These are phyloP conservation scores for Helobdella robusta DNA, from an alignment of 2,888 invertebrate species.

Conservation along the genomic window DNA sequence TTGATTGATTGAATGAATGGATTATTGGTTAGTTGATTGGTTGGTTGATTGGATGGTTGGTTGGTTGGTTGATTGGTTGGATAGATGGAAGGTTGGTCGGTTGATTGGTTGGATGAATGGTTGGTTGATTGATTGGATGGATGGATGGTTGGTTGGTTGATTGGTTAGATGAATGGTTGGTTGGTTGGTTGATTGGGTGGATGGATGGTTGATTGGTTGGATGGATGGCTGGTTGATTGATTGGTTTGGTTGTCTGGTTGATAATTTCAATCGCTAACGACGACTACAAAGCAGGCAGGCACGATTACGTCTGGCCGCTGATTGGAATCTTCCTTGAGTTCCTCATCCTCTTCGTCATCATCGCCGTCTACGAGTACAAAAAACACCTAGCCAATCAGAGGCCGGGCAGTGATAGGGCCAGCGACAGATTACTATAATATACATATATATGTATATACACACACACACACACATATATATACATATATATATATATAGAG, in stretches of 20 bases:
- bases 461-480: too few species aligned
- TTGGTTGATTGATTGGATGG: not conserved
- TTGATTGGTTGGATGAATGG: conserved; percentile 10
- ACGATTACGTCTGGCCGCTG: conserved; percentile 95
- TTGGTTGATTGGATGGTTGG: not conserved
- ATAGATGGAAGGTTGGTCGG: too few species aligned
- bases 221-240: not conserved
- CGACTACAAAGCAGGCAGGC: conserved; percentile 58
- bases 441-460: too few species aligned
- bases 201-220: not conserved
- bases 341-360: conserved; percentile 80
- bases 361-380: conserved; percentile 89
- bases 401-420: too few species aligned
- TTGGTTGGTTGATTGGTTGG: not conserved
- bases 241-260: not conserved
- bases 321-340: conserved; percentile 92
- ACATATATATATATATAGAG: too few species aligned
- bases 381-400: too few species aligned
- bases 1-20: too few species aligned
- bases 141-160: conserved; percentile 5
- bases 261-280: not conserved
- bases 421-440: too few species aligned
- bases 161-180: not conserved
- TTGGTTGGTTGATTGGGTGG: not conserved
- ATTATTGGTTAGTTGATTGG: conserved; percentile 5